A percentile compares a stretch with the other conserved stretches of the same genome.
Conservation (phyloP, 2,113 vertebrate species). For the Urocynchramus pylzowi region DNA sequence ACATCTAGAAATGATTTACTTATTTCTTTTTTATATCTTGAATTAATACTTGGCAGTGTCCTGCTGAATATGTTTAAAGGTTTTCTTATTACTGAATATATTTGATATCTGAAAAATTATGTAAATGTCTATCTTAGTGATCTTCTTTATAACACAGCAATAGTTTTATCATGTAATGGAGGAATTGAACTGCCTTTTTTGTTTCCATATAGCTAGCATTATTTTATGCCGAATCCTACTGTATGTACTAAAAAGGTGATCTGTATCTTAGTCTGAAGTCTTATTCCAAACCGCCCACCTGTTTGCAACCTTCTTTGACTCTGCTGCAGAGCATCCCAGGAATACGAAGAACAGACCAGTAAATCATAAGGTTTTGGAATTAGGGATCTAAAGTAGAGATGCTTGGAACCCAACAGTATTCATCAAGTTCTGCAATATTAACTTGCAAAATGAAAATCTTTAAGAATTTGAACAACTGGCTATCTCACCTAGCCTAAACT, state of each 20-base stretch:
- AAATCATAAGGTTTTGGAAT: not conserved
- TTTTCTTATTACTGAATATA: not conserved
- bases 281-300: not conserved
- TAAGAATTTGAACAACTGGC: fast-evolving
- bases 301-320: not conserved
- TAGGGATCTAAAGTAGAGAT: not conserved
- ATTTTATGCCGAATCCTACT: not conserved
- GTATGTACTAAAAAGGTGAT: not conserved
- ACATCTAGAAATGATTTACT: not conserved
- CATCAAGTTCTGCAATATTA: not conserved
- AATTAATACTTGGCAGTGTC: not conserved
- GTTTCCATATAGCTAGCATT: not conserved
- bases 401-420: not conserved
- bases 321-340: fast-evolving
- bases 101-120: not conserved
- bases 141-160: not conserved
- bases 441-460: not conserved
- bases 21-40: not conserved
- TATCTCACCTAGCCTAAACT: not conserved
- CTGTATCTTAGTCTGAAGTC: not conserved
- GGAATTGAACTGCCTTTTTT: not conserved
- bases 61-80: not conserved
- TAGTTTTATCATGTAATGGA: not conserved
- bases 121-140: not conserved
- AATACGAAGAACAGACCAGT: not conserved